These are phyloP conservation scores for Drosophila lacteicornis DNA, from an alignment of 1,140 invertebrate genomes.

Conservation along the genomic window DNA sequence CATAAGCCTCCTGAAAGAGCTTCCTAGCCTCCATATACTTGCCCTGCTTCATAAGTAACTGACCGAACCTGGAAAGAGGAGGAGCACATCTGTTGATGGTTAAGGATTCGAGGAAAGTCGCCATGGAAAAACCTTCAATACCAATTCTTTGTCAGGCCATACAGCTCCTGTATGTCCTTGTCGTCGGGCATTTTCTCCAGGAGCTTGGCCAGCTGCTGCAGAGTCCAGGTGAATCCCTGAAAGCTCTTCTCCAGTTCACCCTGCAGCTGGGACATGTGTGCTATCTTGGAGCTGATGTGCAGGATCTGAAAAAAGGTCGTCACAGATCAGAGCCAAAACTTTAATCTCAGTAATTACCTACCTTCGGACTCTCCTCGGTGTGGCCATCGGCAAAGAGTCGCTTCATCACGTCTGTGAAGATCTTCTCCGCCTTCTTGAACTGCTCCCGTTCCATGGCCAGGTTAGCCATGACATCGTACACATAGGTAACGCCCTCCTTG, in stretches of 20 bases:
- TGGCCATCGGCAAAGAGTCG: conserved; percentile 89
- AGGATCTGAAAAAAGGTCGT: conserved; percentile 49
- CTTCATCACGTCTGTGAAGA: conserved; percentile 93
- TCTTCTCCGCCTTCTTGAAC: conserved; percentile 92
- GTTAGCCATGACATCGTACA: conserved; percentile 96
- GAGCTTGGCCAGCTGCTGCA: conserved; percentile 87
- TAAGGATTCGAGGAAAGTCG: background rate
- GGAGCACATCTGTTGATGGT: background rate
- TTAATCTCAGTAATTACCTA: conserved; percentile 81
- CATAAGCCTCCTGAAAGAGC: conserved; percentile 89
- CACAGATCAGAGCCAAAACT: background rate
- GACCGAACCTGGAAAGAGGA: conserved; percentile 91
- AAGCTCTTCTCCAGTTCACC: conserved; percentile 88
- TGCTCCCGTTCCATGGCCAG: conserved; percentile 91
- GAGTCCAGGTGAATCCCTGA: conserved; percentile 90
- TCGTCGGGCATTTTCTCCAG: conserved; percentile 64
- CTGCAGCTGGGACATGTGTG: conserved; percentile 88
- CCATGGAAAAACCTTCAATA: conserved; percentile 84
- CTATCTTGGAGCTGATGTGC: conserved; percentile 88
- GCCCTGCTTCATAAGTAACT: conserved; percentile 89
- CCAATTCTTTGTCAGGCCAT: conserved; percentile 89
- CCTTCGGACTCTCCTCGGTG: conserved; percentile 90
- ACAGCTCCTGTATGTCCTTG: conserved; percentile 72
- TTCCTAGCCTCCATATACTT: conserved; percentile 88
- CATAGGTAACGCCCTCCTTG: conserved; percentile 91